phyloP scores from a whole-genome alignment of 1,140 invertebrate genomes.

The Trissolcus basalis region DNA sequence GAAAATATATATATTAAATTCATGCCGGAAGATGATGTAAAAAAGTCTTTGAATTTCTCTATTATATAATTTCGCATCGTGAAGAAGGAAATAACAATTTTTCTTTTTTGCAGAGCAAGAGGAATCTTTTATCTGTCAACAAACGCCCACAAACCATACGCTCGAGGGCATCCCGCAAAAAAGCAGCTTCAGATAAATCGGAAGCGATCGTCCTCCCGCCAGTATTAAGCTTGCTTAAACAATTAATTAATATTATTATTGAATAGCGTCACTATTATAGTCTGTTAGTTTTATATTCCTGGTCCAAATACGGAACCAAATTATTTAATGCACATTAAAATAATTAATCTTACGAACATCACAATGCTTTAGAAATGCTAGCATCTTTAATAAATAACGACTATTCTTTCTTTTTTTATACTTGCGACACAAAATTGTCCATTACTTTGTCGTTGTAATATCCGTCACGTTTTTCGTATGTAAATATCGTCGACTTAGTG shows the following conservation, averaged over 20 bases:
- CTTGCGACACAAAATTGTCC: too few relatives aligned
- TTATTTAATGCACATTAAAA: too few relatives aligned
- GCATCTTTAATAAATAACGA: too few relatives aligned
- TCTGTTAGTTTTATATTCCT: slow-evolving; percentile 50
- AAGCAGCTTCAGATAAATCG: slow-evolving; percentile 71
- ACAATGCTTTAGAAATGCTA: too few relatives aligned
- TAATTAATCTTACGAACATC: too few relatives aligned
- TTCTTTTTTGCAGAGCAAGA: slow-evolving; percentile 79
- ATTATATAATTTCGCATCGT: slow-evolving; percentile 1
- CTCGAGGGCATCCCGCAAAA: slow-evolving; percentile 86
- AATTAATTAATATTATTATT: slow-evolving; percentile 74
- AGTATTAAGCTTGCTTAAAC: slow-evolving; percentile 75
- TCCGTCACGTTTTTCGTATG: too few relatives aligned
- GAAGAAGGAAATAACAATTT: background rate
- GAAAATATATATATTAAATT: too few relatives aligned
- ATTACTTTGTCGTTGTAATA: background rate
- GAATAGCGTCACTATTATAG: slow-evolving; percentile 63
- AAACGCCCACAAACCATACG: slow-evolving; percentile 88
- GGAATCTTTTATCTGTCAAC: slow-evolving; percentile 90
- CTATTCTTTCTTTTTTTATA: too few relatives aligned
- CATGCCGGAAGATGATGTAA: too few relatives aligned
- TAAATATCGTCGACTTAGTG: too few relatives aligned
- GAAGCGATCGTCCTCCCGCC: slow-evolving; percentile 75
- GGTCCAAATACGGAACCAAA: too few relatives aligned
- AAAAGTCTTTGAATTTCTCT: too few relatives aligned